These are phyloP conservation scores for Hormaphis cornu DNA, from an alignment of 1,140 invertebrate species.

Conservation along the genomic window DNA sequence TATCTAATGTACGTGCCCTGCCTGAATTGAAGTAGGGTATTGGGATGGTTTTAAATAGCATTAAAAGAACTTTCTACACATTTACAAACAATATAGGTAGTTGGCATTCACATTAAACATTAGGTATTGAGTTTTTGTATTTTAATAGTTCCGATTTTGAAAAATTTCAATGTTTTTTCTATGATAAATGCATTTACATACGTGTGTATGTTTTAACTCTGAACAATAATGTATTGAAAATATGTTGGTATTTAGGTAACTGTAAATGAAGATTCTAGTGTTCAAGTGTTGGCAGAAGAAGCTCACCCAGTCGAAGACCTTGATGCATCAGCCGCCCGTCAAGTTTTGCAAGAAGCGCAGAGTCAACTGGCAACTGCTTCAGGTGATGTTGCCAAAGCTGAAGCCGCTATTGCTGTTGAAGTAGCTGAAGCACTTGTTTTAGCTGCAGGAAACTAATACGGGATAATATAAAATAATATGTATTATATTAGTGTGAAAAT, in stretches of 20 bases:
- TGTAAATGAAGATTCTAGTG: slow-evolving; percentile 95
- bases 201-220: background rate
- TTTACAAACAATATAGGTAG: too few relatives aligned
- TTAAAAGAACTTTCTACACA: too few relatives aligned
- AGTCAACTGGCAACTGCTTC: slow-evolving; percentile 66
- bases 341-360: slow-evolving; percentile 76
- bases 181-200: too few relatives aligned
- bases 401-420: slow-evolving; percentile 90
- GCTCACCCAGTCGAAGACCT: slow-evolving; percentile 79
- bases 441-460: slow-evolving; percentile 45
- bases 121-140: too few relatives aligned
- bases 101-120: too few relatives aligned
- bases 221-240: too few relatives aligned
- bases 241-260: slow-evolving; percentile 50
- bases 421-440: slow-evolving; percentile 86
- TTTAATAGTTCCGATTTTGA: too few relatives aligned
- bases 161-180: background rate
- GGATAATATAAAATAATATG: background rate
- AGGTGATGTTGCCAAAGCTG: slow-evolving; percentile 76
- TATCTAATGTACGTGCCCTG: too few relatives aligned
- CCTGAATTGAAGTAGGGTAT: too few relatives aligned
- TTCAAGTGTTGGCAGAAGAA: slow-evolving; percentile 96
- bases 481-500: slow-evolving; percentile 21
- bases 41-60: too few relatives aligned
- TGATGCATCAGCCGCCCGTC: slow-evolving; percentile 69